Evolutionary conservation across 2,888 invertebrate species (phyloP).

Genomic region (Diarsia brunnea): DNA sequence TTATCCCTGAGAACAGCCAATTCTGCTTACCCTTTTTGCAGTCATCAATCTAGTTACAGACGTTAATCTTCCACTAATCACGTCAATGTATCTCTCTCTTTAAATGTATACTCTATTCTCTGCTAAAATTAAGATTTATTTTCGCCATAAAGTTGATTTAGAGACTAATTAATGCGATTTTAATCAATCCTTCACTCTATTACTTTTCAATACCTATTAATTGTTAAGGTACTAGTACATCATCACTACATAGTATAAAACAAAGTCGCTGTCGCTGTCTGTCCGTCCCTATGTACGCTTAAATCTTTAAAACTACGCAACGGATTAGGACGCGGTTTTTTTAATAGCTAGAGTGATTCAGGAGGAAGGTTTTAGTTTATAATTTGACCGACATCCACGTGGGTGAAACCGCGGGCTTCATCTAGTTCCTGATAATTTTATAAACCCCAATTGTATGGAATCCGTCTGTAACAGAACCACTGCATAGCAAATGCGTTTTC

Average conservation of each 20-base stretch:
- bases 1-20: conserved; percentile 3
- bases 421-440: conserved; percentile 1
- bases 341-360: too few relatives aligned
- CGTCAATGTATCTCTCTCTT: neutral
- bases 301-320: too few relatives aligned
- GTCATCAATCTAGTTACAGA: neutral
- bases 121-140: neutral
- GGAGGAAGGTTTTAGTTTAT: too few relatives aligned
- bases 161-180: neutral
- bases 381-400: too few relatives aligned
- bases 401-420: too few relatives aligned
- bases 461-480: neutral
- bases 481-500: neutral
- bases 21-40: neutral
- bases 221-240: neutral
- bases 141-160: neutral
- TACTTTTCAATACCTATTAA: neutral
- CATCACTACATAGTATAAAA: too few relatives aligned
- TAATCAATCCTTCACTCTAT: neutral
- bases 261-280: too few relatives aligned
- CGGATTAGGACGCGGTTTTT: too few relatives aligned
- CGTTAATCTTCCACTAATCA: neutral
- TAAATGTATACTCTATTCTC: too few relatives aligned
- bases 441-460: too few relatives aligned
- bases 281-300: too few relatives aligned